Base-by-base conservation (phyloP, 2,797 vertebrate species). In the Rhynchotus rufescens region DNA sequence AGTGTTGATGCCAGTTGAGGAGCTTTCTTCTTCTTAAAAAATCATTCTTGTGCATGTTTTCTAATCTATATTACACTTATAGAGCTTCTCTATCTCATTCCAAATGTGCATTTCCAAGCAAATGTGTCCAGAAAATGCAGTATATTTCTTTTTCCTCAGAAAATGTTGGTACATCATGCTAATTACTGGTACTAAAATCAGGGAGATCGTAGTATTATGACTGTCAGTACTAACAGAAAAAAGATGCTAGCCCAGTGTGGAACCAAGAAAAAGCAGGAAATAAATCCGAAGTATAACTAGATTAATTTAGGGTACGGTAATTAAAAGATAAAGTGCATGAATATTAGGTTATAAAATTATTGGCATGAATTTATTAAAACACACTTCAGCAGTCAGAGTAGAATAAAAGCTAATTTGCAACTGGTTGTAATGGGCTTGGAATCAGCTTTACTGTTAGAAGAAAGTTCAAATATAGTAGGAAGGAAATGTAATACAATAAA, bases 371-470 rank as follows among this genome's bases (percentile, higher is more conserved):
- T 93, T 96, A 96, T 96, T 97, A 97, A 97, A 97, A 92, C 56
- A 89, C 88, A 94, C 85, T 97, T 96, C 89, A 92, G 61, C 67
- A 94, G 59, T 91, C 79, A 94, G 66, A 91, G 49, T 59, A 82
- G 93, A 88, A 95, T 90, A 93, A 95, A 97, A 97, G 87, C 80
- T 96, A 93, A 97, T 96, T 95, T 97, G 78, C 87, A 95, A 94
- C 80, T 96, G 66, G 84, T 94, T 92, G 64, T 95, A 92, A 95
- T 87, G 75, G 92, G 75, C 67, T 95, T 66, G 87, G 90, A 96
- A 96, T 96, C 91, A 91, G 74, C 61, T 95, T 95, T 90, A 89
- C 89, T 83, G 90, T 92, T 95, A 94, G 91, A 86, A 96, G 73
- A 94, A 96, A 95, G 86, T 87, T 96, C 88, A 97, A 96, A 97